These are phyloP conservation scores for Tokudaia muenninki DNA, from an alignment of 2,797 vertebrate genomes.

Conservation along the genomic window DNA sequence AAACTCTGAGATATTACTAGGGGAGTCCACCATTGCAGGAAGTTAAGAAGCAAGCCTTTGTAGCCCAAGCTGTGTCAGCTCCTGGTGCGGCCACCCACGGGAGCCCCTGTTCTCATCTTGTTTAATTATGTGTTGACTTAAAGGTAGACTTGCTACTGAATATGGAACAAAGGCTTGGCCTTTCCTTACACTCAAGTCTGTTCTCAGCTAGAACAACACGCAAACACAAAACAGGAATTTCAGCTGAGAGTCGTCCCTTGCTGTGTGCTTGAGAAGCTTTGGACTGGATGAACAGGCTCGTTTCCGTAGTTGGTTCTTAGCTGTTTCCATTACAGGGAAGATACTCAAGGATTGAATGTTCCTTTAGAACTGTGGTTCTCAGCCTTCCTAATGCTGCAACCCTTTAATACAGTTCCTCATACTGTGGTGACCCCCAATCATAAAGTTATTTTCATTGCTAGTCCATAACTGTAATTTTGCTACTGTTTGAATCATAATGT, in stretches of 20 bases:
- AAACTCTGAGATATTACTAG: background rate
- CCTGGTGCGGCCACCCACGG: background rate
- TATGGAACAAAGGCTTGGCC: background rate
- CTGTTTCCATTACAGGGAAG: background rate
- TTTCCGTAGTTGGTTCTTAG: background rate
- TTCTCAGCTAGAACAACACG: conserved; percentile 19
- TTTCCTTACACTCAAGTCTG: background rate
- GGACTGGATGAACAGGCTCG: background rate
- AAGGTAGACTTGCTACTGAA: background rate
- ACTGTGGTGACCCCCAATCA: background rate
- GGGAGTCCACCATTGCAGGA: background rate
- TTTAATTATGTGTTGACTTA: background rate
- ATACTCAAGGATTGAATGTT: background rate
- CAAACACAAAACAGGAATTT: background rate
- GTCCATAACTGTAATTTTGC: background rate
- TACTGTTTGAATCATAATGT: background rate
- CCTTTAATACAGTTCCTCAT: background rate
- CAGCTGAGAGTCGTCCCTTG: background rate
- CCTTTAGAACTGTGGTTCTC: background rate
- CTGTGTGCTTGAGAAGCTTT: background rate
- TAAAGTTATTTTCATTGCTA: background rate
- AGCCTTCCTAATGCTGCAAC: background rate
- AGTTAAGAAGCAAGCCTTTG: background rate
- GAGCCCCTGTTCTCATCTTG: conserved; percentile 49
- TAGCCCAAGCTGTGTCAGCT: background rate